These are phyloP conservation scores for Neuroscelio doddi DNA, from an alignment of 2,888 invertebrate species.

Conservation along the genomic window DNA sequence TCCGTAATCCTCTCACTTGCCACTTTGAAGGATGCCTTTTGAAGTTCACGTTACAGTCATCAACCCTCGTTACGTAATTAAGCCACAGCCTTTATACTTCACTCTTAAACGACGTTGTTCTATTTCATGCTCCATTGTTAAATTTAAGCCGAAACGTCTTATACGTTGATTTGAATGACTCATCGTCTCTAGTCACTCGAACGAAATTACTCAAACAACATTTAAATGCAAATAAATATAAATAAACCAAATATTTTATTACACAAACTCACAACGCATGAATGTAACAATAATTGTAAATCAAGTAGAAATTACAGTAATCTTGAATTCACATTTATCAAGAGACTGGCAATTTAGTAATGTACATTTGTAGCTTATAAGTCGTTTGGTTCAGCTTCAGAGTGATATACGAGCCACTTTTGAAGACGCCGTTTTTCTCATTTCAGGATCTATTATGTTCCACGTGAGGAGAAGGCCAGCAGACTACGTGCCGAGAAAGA, in stretches of 20 bases:
- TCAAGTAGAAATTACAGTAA: no score
- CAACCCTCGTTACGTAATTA: slow-evolving; percentile 32
- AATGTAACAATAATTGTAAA: no score
- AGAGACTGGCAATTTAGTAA: no score
- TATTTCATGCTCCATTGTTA: slow-evolving; percentile 27
- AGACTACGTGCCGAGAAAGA: slow-evolving; percentile 90
- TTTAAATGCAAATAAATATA: no score
- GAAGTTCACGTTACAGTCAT: slow-evolving; percentile 34
- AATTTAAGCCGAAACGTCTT: slow-evolving; percentile 19
- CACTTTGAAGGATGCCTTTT: background rate
- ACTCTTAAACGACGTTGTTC: slow-evolving; percentile 22
- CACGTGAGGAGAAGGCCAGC: slow-evolving; percentile 95
- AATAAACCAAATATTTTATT: no score
- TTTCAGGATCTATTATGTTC: slow-evolving; percentile 94
- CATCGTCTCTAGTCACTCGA: no score
- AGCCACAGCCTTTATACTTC: slow-evolving; percentile 34
- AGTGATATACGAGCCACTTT: no score
- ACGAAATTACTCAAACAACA: no score
- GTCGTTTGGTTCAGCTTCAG: no score
- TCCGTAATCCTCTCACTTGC: slow-evolving; percentile 29
- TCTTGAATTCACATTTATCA: no score
- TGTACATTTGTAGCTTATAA: no score
- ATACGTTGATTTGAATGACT: slow-evolving; percentile 1
- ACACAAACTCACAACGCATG: no score
- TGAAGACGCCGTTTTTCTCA: background rate